Evolutionary conservation across 2,113 vertebrate genomes (phyloP), one percentile per base, ranked within the genome.

Genomic region (Coreoperca whiteheadi): DNA sequence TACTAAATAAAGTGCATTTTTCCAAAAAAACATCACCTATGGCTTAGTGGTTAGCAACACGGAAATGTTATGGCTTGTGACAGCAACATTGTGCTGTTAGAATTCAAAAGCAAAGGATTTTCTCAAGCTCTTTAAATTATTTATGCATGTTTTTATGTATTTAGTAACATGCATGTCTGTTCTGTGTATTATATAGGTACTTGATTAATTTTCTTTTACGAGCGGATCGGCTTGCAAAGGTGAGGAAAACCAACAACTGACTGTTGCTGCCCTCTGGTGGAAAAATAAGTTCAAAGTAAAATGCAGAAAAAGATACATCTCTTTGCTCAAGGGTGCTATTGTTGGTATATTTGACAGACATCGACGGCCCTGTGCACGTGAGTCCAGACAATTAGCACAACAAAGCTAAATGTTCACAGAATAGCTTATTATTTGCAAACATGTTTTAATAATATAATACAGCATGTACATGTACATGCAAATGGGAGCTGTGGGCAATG

Each of bases 191-290:
- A 30, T 63, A 63, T 12, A 57, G 20, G n/a, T 53, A 18, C 60
- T 74, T 70, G 1, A 57, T 75, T 32, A 0, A 39, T 71, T 71
- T 41, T 43, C 61, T 57, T 56, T n/a, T 37, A 60, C 46, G 21
- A 74, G 1, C n/a, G 34, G 3, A 63, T 65, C 57, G 51, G 63
- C 20, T 48, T 23, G 18, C 37, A 68, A 37, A 78, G 53, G 2
- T 63, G n/a, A 72, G n/a, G 23, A 23, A 28, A 68, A 67, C 37
- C 11, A 46, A n/a, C 8, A 21, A 32, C 86, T 92, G 83, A 83
- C 77, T 76, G 54, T 70, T 93, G 91, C 92, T 94, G 92, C 92
- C 89, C 87, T 87, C 93, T 94, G 81, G 82, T 93, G 93, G 90
- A 51, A 8, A 81, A 74, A 63, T 11, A 20, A 8, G 37, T 46